These are phyloP conservation scores for Myioborus miniatus DNA, from an alignment of 2,797 vertebrate genomes.

Conservation along the genomic window DNA sequence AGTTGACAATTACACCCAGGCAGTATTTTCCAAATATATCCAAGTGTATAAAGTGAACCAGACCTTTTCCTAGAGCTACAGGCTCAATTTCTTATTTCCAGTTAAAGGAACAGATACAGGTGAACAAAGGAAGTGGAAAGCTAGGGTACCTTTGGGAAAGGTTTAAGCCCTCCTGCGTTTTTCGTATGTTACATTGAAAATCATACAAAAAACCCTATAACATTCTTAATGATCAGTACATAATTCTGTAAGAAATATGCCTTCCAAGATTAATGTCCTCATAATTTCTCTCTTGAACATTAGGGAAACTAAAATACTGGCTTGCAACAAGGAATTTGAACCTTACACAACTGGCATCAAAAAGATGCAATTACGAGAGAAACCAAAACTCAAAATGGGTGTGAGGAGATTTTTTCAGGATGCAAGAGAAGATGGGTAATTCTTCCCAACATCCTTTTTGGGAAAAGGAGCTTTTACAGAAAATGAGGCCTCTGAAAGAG, in stretches of 20 bases:
- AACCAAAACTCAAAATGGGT: not conserved
- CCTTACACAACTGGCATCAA: not conserved
- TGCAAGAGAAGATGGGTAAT: not conserved
- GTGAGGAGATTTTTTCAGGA: not conserved
- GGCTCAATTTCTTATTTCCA: not conserved
- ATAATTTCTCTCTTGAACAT: not conserved
- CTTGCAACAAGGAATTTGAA: not conserved
- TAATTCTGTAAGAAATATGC: not conserved
- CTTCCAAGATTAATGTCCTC: not conserved
- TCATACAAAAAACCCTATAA: accelerated
- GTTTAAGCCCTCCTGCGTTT: not conserved
- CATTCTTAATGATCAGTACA: not conserved
- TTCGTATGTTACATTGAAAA: accelerated
- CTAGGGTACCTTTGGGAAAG: not conserved
- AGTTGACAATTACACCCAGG: not conserved
- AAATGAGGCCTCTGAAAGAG: not conserved
- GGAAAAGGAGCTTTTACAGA: not conserved
- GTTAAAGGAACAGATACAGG: not conserved
- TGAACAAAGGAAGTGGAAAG: not conserved
- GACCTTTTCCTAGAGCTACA: not conserved
- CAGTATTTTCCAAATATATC: not conserved
- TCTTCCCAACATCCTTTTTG: not conserved
- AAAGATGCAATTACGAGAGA: not conserved
- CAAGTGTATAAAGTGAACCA: not conserved
- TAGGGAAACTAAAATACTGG: not conserved